A percentile compares a stretch with the other conserved stretches of the same genome.
These are phyloP conservation scores for Thermophis baileyi DNA, from an alignment of 2,113 vertebrate species.

Conservation along the genomic window DNA sequence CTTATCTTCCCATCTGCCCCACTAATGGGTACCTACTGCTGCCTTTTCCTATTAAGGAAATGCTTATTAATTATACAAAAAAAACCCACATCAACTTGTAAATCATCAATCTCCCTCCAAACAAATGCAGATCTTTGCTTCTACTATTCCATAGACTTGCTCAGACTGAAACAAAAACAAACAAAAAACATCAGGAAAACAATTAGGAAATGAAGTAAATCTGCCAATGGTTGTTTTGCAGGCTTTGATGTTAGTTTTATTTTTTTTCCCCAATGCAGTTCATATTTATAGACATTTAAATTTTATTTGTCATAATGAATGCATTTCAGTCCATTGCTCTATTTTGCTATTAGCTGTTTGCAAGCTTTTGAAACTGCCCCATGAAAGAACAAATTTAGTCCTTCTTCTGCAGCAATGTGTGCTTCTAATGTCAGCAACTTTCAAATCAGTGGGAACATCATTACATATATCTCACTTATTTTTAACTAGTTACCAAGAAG, in stretches of 20 bases:
- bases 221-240: background rate
- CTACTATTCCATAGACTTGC: background rate
- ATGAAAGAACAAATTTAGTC: background rate
- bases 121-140: background rate
- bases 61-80: background rate
- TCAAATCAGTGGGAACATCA: background rate
- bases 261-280: background rate
- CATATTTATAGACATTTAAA: background rate
- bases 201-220: background rate
- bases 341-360: background rate
- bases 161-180: background rate
- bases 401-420: background rate
- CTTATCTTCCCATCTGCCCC: background rate
- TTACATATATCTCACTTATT: background rate
- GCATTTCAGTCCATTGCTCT: background rate
- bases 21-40: background rate
- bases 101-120: background rate
- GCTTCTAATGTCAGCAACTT: background rate
- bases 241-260: background rate
- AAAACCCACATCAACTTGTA: background rate
- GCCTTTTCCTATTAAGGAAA: background rate
- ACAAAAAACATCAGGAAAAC: background rate
- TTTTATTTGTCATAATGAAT: background rate
- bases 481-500: background rate
- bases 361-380: background rate